Percentiles rank a stretch among this genome's conserved stretches.
Conservation (phyloP, 2,888 invertebrate genomes). For the Tupiocoris notatus region DNA sequence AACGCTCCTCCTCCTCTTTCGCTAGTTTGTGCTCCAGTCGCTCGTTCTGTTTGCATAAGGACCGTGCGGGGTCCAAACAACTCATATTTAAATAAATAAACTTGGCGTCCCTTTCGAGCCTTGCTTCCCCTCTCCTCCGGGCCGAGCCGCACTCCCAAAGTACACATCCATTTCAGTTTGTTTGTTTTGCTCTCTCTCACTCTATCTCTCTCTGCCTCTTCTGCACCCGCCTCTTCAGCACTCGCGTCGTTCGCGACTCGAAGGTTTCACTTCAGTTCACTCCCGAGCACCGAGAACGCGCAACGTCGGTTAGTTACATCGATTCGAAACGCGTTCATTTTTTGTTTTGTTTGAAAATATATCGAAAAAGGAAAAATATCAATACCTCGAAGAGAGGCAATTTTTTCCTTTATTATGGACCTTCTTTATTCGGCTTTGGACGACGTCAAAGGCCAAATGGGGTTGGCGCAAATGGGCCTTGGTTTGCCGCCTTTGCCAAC, state of each 20-base stretch:
- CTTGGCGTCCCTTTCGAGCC: conserved; percentile 45
- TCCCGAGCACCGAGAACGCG: conserved; percentile 7
- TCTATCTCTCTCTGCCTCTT: conserved; percentile 33
- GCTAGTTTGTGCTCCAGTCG: conserved; percentile 13
- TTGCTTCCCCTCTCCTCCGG: not conserved
- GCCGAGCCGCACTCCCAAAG: conserved; percentile 32
- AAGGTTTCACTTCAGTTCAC: conserved; percentile 27
- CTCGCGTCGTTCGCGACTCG: conserved; percentile 13
- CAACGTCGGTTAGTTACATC: not conserved
- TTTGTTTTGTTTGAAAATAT: not conserved
- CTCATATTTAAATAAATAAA: conserved; percentile 52
- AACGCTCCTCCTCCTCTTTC: conserved; percentile 12
- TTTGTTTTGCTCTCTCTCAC: conserved; percentile 47
- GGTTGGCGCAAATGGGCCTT: not conserved
- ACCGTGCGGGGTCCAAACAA: conserved; percentile 49
- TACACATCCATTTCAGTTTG: conserved; percentile 50
- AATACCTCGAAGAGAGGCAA: not conserved
- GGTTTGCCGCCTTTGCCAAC: conserved; percentile 5
- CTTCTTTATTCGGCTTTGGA: conserved; percentile 15
- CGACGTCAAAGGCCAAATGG: conserved; percentile 22
- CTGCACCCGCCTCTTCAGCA: conserved; percentile 27
- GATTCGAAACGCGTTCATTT: not conserved
- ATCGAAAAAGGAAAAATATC: not conserved
- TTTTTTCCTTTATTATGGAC: conserved; percentile 10
- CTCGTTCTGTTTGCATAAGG: conserved; percentile 48